Base-by-base conservation (phyloP, 2,797 vertebrate species). In the Crocodylus rhombifer region DNA sequence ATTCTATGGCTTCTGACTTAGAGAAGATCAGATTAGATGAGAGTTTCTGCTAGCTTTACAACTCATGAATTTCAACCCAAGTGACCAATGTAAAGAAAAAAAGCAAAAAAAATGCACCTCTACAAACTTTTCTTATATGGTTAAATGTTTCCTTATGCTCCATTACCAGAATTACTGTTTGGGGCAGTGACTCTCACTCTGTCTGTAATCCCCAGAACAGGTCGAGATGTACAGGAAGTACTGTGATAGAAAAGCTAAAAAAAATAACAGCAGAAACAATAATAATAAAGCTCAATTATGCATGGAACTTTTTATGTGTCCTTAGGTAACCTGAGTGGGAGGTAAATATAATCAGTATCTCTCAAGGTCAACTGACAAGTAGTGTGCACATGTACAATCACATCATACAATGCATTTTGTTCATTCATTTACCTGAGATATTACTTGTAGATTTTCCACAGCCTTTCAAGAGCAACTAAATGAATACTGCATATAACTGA, bases 111-210 rank as follows among this genome's bases (percentile, higher is more conserved):
- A 78, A 88, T 92, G 58, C 61, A 73, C 61, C 7, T 42, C 42
- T 86, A 84, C 36, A 64, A 95, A 92, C 42, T 73, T 77, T 76
- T 79, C 93, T 94, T 77, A 78, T 88, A 94, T 88, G 80, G 60
- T 74, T 64, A 76, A 88, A 17, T 82, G 78, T 80, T 80, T 93
- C 82, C 82, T 81, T 20, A 77, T 82, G 77, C 62, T 90, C n/a
- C 58, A 26, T 67, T 89, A 26, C 91, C 3, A 9, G 36, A 18
- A 67, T 95, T 91, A 88, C 8, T 73, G 61, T 33, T 82, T 61
- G 67, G 76, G 36, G n/a, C 42, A 42, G 42, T 42, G 42, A 42
- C 56, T 58, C 80, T 91, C 58, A 90, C 77, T 80, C 74, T 60
- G 71, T 42, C 8, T 5, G 12, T 62, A 71, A 57, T 28, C 23